Conservation (phyloP, 2,797 vertebrate genomes). For the Sebastiscus tertius region DNA sequence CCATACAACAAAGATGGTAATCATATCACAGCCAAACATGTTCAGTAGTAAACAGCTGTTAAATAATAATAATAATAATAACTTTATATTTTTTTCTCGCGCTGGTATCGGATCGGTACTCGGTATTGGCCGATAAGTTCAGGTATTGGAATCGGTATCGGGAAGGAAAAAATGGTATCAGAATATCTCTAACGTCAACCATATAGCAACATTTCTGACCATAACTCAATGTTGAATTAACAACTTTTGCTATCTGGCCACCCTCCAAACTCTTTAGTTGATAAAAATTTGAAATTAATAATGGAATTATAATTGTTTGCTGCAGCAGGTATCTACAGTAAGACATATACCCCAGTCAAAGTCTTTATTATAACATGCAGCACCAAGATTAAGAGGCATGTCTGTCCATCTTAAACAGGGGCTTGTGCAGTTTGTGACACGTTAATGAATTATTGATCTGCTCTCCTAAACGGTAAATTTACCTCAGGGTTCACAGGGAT, state of each 20-base stretch:
- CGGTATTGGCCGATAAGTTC: too few species aligned
- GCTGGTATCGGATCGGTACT: too few species aligned
- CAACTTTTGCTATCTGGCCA: background rate
- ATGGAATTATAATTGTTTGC: background rate
- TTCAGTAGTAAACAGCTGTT: too few species aligned
- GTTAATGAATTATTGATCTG: constrained; percentile 16
- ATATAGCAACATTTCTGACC: background rate
- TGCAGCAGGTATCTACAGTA: background rate
- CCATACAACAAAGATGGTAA: too few species aligned
- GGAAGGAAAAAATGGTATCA: too few species aligned
- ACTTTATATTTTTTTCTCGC: too few species aligned
- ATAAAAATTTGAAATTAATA: background rate
- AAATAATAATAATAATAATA: too few species aligned
- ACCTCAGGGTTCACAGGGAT: background rate
- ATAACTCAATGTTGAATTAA: background rate
- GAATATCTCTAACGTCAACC: too few species aligned
- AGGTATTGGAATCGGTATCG: rapidly evolving
- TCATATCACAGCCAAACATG: too few species aligned
- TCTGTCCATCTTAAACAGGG: background rate
- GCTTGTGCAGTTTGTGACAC: background rate
- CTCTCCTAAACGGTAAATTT: background rate
- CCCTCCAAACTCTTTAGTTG: background rate
- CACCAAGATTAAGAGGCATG: background rate
- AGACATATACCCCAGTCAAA: rapidly evolving
- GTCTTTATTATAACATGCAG: background rate